Conservation (phyloP, 2,888 invertebrate genomes). For the Phyllotreta cruciferae region DNA sequence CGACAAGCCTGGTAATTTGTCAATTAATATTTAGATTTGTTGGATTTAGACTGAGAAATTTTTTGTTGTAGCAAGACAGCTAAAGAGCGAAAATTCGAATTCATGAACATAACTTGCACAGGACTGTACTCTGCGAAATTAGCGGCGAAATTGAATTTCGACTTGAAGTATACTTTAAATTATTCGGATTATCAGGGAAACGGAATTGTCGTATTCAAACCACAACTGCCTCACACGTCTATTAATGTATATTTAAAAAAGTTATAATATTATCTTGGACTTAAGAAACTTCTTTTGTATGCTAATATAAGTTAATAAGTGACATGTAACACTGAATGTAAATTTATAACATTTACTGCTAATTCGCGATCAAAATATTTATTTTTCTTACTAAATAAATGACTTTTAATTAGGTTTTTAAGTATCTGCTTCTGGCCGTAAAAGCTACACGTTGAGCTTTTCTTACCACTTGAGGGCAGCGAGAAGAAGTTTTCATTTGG, state of each 20-base stretch:
- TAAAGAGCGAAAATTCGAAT: slow-evolving; percentile 21
- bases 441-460: slow-evolving; percentile 84
- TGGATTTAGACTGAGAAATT: neutral
- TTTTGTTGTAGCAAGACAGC: slow-evolving; percentile 13
- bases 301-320: slow-evolving; percentile 1
- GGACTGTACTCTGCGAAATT: slow-evolving; percentile 24
- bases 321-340: neutral
- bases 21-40: neutral
- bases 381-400: neutral
- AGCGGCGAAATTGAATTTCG: slow-evolving; percentile 26
- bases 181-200: slow-evolving; percentile 28
- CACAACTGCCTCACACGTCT: slow-evolving; percentile 23
- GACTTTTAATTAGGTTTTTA: slow-evolving; percentile 14
- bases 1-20: slow-evolving; percentile 21
- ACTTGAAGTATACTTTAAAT: slow-evolving; percentile 22
- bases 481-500: slow-evolving; percentile 74
- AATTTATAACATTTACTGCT: too few relatives aligned
- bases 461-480: slow-evolving; percentile 80
- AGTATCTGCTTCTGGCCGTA: slow-evolving; percentile 70
- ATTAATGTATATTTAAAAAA: slow-evolving; percentile 24
- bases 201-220: slow-evolving; percentile 27
- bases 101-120: slow-evolving; percentile 27
- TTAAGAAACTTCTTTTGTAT: neutral
- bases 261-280: slow-evolving; percentile 7
- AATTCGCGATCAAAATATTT: too few relatives aligned